Conservation (phyloP, 2,888 invertebrate species). For the Pasiphila rectangulata region DNA sequence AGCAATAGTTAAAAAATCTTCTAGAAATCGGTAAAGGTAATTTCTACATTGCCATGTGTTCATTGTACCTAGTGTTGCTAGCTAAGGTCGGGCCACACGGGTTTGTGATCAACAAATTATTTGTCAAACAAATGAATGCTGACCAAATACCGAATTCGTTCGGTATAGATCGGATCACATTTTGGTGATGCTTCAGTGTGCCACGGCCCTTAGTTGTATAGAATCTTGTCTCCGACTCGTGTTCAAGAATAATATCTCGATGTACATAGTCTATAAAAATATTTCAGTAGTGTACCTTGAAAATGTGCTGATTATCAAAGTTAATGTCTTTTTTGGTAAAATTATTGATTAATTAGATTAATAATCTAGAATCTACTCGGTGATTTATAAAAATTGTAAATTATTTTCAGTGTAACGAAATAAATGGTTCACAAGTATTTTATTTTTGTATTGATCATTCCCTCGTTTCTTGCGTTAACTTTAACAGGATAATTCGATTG, state of each 20-base stretch:
- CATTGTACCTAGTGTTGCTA: conserved; percentile 23
- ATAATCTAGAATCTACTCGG: conserved; percentile 23
- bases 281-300: conserved; percentile 36
- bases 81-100: conserved; percentile 8
- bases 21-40: conserved; percentile 14
- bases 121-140: background rate
- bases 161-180: background rate
- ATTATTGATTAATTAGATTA: too few species aligned
- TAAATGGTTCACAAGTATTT: conserved; percentile 47
- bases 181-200: conserved; percentile 57
- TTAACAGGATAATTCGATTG: too few species aligned
- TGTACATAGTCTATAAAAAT: conserved; percentile 44
- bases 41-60: conserved; percentile 22
- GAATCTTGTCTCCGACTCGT: conserved; percentile 55
- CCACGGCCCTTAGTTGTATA: conserved; percentile 41
- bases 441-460: conserved; percentile 41
- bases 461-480: too few species aligned
- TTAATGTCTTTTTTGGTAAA: conserved; percentile 16
- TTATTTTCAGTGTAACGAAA: conserved; percentile 52
- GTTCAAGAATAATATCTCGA: conserved; percentile 49
- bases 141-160: background rate
- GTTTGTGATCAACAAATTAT: background rate
- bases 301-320: conserved; percentile 15
- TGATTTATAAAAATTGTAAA: conserved; percentile 42
- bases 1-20: background rate